Percentiles rank a stretch among this genome's conserved stretches.
Conservation (phyloP, 92 coral and sea anemone species). For the Micromussa lordhowensis region DNA sequence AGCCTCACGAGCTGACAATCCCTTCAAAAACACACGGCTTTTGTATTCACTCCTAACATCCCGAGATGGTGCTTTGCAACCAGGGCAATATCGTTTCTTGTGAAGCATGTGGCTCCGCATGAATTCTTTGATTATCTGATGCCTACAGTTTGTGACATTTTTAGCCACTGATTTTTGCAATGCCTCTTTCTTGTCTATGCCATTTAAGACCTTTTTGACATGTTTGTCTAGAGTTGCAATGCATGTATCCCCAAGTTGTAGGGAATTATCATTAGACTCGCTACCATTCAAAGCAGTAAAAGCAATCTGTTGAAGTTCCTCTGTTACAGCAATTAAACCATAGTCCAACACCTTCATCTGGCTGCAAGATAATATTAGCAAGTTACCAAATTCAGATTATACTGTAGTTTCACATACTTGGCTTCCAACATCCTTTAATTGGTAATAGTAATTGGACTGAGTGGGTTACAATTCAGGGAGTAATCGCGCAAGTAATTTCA, state of each 20-base stretch:
- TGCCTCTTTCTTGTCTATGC: conserved; percentile 80
- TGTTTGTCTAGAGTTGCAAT: conserved; percentile 63
- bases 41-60: conserved; percentile 85
- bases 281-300: conserved; percentile 37
- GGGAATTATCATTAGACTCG: conserved; percentile 22
- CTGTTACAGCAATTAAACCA: conserved; percentile 82
- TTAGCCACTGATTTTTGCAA: conserved; percentile 73
- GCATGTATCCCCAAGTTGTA: conserved; percentile 50
- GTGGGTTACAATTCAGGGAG: no score
- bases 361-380: conserved; percentile 39
- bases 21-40: conserved; percentile 75
- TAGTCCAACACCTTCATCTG: conserved; percentile 94
- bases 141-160: conserved; percentile 91
- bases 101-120: conserved; percentile 67
- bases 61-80: conserved; percentile 90
- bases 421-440: not conserved
- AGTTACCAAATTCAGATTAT: not conserved
- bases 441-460: no score
- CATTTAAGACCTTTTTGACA: conserved; percentile 57
- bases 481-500: no score
- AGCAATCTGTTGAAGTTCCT: conserved; percentile 79
- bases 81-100: conserved; percentile 73
- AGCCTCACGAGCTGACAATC: conserved; percentile 83
- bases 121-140: conserved; percentile 81
- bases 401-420: not conserved